Evolutionary conservation across 2,888 invertebrate genomes (phyloP).

Genomic region (Lissonota sp.): DNA sequence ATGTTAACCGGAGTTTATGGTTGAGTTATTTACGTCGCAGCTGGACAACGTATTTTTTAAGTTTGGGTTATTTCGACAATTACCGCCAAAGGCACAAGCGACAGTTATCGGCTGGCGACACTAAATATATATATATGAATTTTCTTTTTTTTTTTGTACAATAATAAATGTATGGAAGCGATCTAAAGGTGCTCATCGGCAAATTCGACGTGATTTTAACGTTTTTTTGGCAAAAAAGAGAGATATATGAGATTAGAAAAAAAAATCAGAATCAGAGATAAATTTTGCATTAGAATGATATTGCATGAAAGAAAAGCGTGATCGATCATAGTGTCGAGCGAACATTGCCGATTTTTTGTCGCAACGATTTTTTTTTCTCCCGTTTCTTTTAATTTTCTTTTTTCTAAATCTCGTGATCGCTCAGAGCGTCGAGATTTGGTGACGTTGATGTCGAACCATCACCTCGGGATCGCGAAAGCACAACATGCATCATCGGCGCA

Average conservation of each 20-base stretch:
- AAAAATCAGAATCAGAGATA: conserved; percentile 31
- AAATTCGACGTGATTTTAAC: conserved; percentile 76
- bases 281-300: not conserved
- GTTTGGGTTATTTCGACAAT: not conserved
- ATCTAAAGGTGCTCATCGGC: conserved; percentile 76
- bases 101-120: not conserved
- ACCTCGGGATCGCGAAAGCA: conserved; percentile 83
- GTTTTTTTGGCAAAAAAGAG: conserved; percentile 48
- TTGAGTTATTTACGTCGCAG: too few relatives aligned
- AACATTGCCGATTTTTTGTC: too few relatives aligned
- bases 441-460: conserved; percentile 79
- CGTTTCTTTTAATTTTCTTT: conserved; percentile 7
- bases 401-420: conserved; percentile 63
- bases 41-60: not conserved
- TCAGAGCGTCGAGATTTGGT: conserved; percentile 71
- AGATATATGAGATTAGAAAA: conserved; percentile 49
- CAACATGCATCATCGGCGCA: conserved; percentile 84
- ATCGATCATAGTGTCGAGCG: not conserved
- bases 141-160: conserved; percentile 8
- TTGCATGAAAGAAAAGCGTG: conserved; percentile 68
- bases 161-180: conserved; percentile 72
- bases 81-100: not conserved
- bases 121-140: not conserved
- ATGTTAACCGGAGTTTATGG: too few relatives aligned
- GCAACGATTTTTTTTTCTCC: not conserved